Percentiles rank a stretch among this genome's conserved stretches.
These are phyloP conservation scores for Microcebus tavaratra DNA, from an alignment of 2,113 vertebrate species.

Conservation along the genomic window DNA sequence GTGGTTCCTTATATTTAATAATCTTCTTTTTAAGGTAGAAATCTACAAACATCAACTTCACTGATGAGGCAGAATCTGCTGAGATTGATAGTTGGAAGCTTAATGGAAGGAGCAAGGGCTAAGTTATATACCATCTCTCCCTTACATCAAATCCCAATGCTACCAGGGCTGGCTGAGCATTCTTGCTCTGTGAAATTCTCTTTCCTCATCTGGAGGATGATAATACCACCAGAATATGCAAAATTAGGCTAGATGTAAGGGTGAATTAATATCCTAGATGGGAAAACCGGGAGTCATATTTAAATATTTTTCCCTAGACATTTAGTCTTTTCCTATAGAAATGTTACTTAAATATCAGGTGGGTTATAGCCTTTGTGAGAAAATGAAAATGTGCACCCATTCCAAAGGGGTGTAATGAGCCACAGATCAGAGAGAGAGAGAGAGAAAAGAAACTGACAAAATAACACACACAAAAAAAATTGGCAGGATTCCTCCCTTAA, in stretches of 20 bases:
- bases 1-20: background rate
- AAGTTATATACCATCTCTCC: background rate
- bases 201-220: background rate
- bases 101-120: background rate
- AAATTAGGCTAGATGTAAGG: background rate
- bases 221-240: background rate
- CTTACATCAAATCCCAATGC: background rate
- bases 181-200: no score
- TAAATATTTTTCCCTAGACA: background rate
- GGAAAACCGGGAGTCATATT: background rate
- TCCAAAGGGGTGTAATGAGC: background rate
- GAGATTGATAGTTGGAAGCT: background rate
- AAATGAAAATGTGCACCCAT: background rate
- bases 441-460: background rate
- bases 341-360: background rate
- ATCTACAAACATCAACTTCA: background rate
- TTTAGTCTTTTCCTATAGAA: background rate
- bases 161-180: accelerated
- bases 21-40: background rate
- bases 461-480: background rate
- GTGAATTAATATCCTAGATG: background rate
- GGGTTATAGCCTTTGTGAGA: background rate
- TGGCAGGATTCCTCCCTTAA: background rate
- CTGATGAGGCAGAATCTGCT: background rate
- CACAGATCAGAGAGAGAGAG: background rate